A percentile compares a stretch with the other conserved stretches of the same genome.
Conservation (phyloP, 1,140 invertebrate genomes). For the Cherax destructor region DNA sequence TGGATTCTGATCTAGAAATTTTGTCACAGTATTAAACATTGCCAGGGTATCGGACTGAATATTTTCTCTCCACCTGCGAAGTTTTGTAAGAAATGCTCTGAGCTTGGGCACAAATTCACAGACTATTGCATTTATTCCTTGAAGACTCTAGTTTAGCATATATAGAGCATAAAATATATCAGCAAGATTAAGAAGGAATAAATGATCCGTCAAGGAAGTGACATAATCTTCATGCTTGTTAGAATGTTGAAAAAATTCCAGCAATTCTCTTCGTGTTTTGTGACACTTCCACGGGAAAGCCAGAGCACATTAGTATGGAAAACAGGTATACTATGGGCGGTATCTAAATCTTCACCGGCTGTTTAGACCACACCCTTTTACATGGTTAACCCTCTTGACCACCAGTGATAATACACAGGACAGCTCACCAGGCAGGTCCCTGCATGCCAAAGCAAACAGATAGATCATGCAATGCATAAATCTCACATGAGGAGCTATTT, state of each 20-base stretch:
- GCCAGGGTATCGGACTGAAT: too few species aligned
- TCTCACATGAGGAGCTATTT: neutral
- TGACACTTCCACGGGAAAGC: slow-evolving; percentile 27
- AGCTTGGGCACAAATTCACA: neutral
- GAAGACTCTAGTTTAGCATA: slow-evolving; percentile 34
- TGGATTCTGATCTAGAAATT: too few species aligned
- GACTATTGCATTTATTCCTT: slow-evolving; percentile 7
- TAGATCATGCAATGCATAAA: neutral
- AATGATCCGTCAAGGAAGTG: slow-evolving; percentile 34
- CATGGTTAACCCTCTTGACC: slow-evolving; percentile 21
- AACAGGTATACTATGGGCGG: neutral
- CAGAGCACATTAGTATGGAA: slow-evolving; percentile 27
- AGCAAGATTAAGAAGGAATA: slow-evolving; percentile 22
- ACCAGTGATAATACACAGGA: slow-evolving; percentile 23
- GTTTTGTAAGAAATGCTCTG: too few species aligned
- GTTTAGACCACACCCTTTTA: slow-evolving; percentile 26
- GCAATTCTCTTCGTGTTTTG: neutral
- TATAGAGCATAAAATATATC: slow-evolving; percentile 19
- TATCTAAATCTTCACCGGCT: slow-evolving; percentile 25
- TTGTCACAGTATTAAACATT: too few species aligned
- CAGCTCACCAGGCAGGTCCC: slow-evolving; percentile 26
- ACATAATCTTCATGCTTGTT: neutral
- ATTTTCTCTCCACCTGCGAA: too few species aligned
- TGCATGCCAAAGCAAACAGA: slow-evolving; percentile 40
- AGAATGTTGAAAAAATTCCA: neutral